Conservation (phyloP, 2,888 invertebrate species). For the Thumatha senex region DNA sequence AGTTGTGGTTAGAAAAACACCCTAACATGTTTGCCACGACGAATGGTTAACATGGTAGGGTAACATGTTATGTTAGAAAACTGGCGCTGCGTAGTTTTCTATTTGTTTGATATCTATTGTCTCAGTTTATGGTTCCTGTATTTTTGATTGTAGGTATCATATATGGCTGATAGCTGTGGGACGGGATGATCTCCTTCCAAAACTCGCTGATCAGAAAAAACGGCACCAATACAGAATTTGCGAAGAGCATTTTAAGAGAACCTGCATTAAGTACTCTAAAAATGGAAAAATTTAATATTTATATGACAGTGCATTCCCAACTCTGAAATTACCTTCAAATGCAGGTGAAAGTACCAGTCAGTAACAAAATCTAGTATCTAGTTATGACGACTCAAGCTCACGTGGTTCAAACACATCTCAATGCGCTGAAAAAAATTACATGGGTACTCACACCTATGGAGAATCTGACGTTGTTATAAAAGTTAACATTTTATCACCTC, state of each 20-base stretch:
- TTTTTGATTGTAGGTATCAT: conserved; percentile 5
- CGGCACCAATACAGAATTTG: conserved; percentile 34
- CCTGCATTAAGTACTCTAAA: conserved; percentile 29
- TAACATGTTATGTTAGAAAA: too few species aligned
- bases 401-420: neutral
- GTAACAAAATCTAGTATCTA: neutral
- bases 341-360: neutral
- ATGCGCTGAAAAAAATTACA: too few species aligned
- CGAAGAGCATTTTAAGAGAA: conserved; percentile 31
- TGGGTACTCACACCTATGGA: too few species aligned
- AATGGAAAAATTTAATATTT: conserved; percentile 30
- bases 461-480: neutral
- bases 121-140: neutral
- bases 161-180: conserved; percentile 17
- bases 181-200: conserved; percentile 26
- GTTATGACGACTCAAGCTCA: neutral
- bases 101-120: too few species aligned
- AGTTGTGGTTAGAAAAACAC: too few species aligned
- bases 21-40: too few species aligned
- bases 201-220: conserved; percentile 22
- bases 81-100: too few species aligned
- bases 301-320: conserved; percentile 15
- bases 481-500: neutral
- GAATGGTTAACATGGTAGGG: too few species aligned
- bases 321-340: conserved; percentile 3